phyloP scores from a whole-genome alignment of 2,888 invertebrate genomes.

The Ormyrus labotus region DNA sequence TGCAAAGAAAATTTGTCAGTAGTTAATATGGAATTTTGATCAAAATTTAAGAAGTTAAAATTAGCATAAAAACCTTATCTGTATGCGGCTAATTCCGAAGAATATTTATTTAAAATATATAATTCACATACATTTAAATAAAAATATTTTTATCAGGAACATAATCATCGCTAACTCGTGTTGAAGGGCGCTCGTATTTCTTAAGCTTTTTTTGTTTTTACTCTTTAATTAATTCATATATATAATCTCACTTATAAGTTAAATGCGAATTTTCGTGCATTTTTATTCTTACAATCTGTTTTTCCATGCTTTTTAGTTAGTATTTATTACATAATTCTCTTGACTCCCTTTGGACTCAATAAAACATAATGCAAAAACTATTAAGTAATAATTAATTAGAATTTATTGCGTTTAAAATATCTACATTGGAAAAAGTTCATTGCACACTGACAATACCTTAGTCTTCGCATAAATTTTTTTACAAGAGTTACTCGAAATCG shows the following conservation, averaged over 20 bases:
- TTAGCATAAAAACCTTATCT: too few relatives aligned
- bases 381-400: too few relatives aligned
- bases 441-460: too few relatives aligned
- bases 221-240: constrained; percentile 35
- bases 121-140: constrained; percentile 25
- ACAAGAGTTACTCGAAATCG: too few relatives aligned
- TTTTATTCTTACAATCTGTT: constrained; percentile 24
- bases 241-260: constrained; percentile 50
- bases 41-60: too few relatives aligned
- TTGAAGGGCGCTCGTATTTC: constrained; percentile 26
- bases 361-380: too few relatives aligned
- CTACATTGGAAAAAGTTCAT: too few relatives aligned
- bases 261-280: constrained; percentile 50
- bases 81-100: too few relatives aligned
- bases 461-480: too few relatives aligned
- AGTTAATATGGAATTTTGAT: background rate
- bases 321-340: constrained; percentile 19
- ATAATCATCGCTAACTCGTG: constrained; percentile 7
- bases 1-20: background rate
- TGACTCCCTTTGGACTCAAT: constrained; percentile 9
- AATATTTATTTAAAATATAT: background rate
- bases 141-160: constrained; percentile 31
- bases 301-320: background rate
- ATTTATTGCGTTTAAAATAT: too few relatives aligned
- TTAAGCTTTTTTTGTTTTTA: constrained; percentile 36